Percentiles rank a stretch among this genome's conserved stretches.
Conservation (phyloP, 2,888 invertebrate genomes). For the Arenicola marina region DNA sequence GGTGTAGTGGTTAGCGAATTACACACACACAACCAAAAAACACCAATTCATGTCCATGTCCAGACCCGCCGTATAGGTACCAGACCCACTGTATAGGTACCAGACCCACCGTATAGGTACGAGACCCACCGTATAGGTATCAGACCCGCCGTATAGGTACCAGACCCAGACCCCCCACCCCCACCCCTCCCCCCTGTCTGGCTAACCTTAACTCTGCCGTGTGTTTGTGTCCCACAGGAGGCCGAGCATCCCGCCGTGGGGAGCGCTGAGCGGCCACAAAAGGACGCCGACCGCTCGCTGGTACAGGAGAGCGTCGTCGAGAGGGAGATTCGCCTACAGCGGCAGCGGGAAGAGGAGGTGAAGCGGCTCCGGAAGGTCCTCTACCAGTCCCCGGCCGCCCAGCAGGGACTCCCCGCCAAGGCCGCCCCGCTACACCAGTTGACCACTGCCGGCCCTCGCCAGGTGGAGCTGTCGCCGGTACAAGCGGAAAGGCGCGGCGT, state of each 20-base stretch:
- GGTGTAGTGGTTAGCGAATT: no score
- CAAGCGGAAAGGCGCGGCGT: neutral
- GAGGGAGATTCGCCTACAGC: slow-evolving; percentile 51
- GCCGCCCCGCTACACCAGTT: neutral
- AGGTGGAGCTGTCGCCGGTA: neutral
- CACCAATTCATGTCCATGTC: no score
- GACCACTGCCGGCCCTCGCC: neutral
- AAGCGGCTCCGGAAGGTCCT: neutral
- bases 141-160: no score
- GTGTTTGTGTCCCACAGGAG: neutral
- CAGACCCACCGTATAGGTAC: no score
- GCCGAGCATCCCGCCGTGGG: slow-evolving; percentile 1
- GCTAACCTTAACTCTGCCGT: neutral
- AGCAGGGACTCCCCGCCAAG: neutral
- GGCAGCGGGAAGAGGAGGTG: slow-evolving; percentile 45
- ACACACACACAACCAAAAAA: no score
- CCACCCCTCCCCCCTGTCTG: no score
- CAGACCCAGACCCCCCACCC: no score
- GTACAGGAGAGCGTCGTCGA: slow-evolving; percentile 32
- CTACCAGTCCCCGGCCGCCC: neutral
- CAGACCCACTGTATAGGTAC: no score
- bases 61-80: no score
- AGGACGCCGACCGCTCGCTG: neutral
- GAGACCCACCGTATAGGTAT: no score
- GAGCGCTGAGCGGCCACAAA: neutral